Percentiles rank a stretch among this genome's conserved stretches.
phyloP scores from a whole-genome alignment of 2,113 vertebrate species.

The Blennius ocellaris region DNA sequence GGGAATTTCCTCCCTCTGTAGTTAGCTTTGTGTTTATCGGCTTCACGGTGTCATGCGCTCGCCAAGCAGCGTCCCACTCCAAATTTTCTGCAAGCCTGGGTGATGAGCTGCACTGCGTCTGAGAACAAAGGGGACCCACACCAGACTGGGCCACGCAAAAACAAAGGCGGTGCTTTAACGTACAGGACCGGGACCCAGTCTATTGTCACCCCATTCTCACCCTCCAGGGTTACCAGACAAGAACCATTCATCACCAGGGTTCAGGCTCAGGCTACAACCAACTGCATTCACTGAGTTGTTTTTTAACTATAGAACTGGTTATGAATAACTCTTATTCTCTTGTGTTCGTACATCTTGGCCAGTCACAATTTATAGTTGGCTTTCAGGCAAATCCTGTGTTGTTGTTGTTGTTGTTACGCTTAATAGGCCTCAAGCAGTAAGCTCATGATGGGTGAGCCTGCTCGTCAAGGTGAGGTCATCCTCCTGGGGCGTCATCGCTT shows the following conservation, averaged over 20 bases:
- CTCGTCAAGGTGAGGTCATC: constrained; percentile 67
- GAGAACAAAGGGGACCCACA: constrained; percentile 52
- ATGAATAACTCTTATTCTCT: too few species aligned
- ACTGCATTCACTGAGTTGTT: too few species aligned
- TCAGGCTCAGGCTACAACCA: too few species aligned
- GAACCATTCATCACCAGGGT: too few species aligned
- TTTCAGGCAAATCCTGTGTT: neutral
- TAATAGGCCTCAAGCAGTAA: constrained; percentile 41
- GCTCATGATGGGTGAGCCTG: constrained; percentile 53
- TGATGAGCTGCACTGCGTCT: constrained; percentile 50
- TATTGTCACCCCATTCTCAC: too few species aligned
- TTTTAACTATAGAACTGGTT: too few species aligned
- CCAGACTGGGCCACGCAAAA: constrained; percentile 33
- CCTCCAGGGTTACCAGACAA: too few species aligned
- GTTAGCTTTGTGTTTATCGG: constrained; percentile 36
- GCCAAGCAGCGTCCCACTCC: constrained; percentile 63
- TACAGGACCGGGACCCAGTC: neutral
- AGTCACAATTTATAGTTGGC: neutral
- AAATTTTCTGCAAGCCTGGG: constrained; percentile 65
- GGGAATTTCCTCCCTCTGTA: constrained; percentile 9
- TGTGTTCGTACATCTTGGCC: too few species aligned
- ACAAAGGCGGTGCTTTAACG: constrained; percentile 17
- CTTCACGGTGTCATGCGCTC: constrained; percentile 39
- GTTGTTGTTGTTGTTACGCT: constrained; percentile 31
- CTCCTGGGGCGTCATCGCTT: constrained; percentile 56